phyloP scores from a whole-genome alignment of 2,797 vertebrate genomes.

The Myotis planiceps region DNA sequence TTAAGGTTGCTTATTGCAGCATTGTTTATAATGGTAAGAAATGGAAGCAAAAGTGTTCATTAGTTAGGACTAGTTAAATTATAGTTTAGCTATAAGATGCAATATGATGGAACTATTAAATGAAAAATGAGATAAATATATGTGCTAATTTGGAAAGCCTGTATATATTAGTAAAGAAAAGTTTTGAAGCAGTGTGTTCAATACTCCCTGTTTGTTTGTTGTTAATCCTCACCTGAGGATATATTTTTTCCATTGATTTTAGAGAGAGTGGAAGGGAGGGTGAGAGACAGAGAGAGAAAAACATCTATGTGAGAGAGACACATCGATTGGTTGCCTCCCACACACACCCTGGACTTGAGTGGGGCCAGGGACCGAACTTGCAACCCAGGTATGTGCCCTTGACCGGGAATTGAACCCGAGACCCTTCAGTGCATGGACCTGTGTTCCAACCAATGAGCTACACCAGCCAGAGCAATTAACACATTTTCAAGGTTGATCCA shows the following conservation, averaged over 20 bases:
- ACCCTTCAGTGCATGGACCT: too few species aligned
- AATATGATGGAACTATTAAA: not conserved
- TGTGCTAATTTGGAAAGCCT: not conserved
- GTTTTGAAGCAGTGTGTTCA: not conserved
- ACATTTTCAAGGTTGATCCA: not conserved
- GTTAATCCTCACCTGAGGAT: too few species aligned
- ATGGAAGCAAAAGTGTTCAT: not conserved
- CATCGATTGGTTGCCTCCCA: too few species aligned
- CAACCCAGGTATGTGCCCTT: too few species aligned
- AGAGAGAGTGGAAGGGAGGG: too few species aligned
- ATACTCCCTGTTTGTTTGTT: not conserved
- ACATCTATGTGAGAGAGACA: too few species aligned
- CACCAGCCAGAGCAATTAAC: not conserved
- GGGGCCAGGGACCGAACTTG: too few species aligned
- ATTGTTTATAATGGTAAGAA: not conserved
- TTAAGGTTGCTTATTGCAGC: not conserved
- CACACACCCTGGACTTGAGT: too few species aligned
- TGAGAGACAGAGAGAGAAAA: too few species aligned
- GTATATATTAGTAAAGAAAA: not conserved
- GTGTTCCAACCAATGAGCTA: too few species aligned
- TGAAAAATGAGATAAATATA: not conserved
- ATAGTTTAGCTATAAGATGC: not conserved
- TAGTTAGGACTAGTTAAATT: not conserved
- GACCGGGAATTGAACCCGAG: too few species aligned
- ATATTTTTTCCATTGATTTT: too few species aligned